These are phyloP conservation scores for Coremacera marginata DNA, from an alignment of 2,888 invertebrate species.

Conservation along the genomic window DNA sequence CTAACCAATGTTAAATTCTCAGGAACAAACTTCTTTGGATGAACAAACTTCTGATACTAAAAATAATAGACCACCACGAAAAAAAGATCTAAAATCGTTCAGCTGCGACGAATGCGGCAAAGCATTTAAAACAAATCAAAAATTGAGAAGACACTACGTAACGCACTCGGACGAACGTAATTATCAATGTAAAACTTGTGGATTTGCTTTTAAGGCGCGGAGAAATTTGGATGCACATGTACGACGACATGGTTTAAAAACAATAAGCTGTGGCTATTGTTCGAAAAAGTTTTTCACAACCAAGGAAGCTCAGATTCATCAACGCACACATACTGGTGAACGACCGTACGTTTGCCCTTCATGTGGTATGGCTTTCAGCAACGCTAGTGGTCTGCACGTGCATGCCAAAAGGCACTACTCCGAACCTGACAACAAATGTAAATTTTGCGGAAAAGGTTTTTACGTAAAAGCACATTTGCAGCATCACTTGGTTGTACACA, in stretches of 20 bases:
- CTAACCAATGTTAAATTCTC: background rate
- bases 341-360: background rate
- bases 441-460: background rate
- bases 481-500: too few species aligned
- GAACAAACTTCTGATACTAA: background rate
- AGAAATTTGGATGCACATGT: background rate
- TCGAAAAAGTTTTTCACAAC: background rate
- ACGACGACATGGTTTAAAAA: background rate
- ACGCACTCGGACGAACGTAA: conserved; percentile 32
- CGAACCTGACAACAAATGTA: background rate
- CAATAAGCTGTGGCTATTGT: background rate
- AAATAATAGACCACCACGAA: too few species aligned
- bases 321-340: background rate
- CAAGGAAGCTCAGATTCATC: background rate
- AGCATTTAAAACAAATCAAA: conserved; percentile 28
- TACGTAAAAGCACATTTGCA: too few species aligned
- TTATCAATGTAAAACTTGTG: background rate
- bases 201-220: background rate
- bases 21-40: background rate
- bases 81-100: background rate
- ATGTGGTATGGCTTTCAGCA: background rate
- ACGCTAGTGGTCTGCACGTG: background rate
- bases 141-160: conserved; percentile 30
- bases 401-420: background rate
- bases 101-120: conserved; percentile 64